Percentiles rank a stretch among this genome's conserved stretches.
These are phyloP conservation scores for Nemapogon koenigi DNA, from an alignment of 2,888 invertebrate genomes.

Conservation along the genomic window DNA sequence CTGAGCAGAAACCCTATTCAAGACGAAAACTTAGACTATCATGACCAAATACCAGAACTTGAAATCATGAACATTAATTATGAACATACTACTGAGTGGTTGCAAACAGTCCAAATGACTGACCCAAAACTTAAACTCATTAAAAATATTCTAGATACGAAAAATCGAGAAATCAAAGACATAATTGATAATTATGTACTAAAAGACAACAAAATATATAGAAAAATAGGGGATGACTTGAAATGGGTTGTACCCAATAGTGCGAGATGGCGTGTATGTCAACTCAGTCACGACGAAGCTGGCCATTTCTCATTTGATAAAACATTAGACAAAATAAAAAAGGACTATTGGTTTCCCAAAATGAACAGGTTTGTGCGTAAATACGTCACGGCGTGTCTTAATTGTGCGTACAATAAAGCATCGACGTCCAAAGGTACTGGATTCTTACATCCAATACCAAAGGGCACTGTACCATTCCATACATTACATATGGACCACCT, in stretches of 20 bases:
- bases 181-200: conserved; percentile 11
- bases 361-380: conserved; percentile 16
- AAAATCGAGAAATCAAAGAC: conserved; percentile 8
- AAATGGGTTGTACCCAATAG: conserved; percentile 14
- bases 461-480: conserved; percentile 10
- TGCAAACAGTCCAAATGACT: conserved; percentile 12
- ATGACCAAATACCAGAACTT: not conserved
- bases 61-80: conserved; percentile 2
- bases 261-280: conserved; percentile 15
- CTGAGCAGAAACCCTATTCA: conserved; percentile 4
- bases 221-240: conserved; percentile 11
- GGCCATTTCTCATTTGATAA: conserved; percentile 16
- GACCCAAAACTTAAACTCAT: conserved; percentile 6
- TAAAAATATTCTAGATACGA: conserved; percentile 7
- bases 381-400: conserved; percentile 15
- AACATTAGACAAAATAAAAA: conserved; percentile 13
- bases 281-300: conserved; percentile 15
- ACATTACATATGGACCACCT: conserved; percentile 15
- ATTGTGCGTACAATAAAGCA: conserved; percentile 15
- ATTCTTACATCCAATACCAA: conserved; percentile 14
- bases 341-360: conserved; percentile 17
- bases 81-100: conserved; percentile 13
- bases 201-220: conserved; percentile 11
- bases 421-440: conserved; percentile 9
- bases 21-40: not conserved